A percentile compares a stretch with the other conserved stretches of the same genome.
Evolutionary conservation across 2,888 invertebrate species (phyloP).

Genomic region (Cordilura impudica): DNA sequence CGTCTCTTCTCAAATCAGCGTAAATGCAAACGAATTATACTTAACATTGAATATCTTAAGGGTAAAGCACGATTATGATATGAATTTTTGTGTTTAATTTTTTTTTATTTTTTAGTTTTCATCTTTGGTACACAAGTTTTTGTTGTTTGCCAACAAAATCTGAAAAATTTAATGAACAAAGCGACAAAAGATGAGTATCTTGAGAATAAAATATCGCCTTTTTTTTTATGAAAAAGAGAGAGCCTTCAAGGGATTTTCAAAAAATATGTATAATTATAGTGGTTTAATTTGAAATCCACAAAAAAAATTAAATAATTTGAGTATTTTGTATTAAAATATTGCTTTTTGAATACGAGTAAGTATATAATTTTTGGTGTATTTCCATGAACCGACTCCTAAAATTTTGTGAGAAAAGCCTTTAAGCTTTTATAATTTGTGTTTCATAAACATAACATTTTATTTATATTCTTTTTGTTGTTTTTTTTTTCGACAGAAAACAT

Average conservation of each 20-base stretch:
- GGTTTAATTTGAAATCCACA: neutral
- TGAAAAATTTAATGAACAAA: neutral
- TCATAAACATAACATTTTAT: conserved; percentile 12
- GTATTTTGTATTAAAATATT: too few relatives aligned
- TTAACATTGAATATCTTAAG: conserved; percentile 19
- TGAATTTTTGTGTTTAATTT: conserved; percentile 5
- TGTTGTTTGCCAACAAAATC: too few relatives aligned
- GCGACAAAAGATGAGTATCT: conserved; percentile 20
- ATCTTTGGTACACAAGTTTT: too few relatives aligned
- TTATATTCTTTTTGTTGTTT: neutral
- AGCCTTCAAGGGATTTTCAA: conserved; percentile 5
- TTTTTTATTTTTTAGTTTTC: neutral
- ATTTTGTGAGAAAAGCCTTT: neutral
- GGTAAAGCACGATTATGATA: conserved; percentile 32
- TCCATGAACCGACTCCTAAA: neutral
- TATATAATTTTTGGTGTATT: neutral
- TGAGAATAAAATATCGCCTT: conserved; percentile 6
- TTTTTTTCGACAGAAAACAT: conserved; percentile 11
- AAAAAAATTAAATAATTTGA: too few relatives aligned
- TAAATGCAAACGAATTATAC: neutral
- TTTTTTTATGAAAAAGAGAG: neutral
- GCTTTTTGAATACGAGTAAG: neutral
- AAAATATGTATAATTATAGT: neutral
- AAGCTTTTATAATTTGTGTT: neutral
- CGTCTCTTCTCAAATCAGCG: neutral